Evolutionary conservation across 2,888 invertebrate species (phyloP).

Genomic region (Tholera decimalis): DNA sequence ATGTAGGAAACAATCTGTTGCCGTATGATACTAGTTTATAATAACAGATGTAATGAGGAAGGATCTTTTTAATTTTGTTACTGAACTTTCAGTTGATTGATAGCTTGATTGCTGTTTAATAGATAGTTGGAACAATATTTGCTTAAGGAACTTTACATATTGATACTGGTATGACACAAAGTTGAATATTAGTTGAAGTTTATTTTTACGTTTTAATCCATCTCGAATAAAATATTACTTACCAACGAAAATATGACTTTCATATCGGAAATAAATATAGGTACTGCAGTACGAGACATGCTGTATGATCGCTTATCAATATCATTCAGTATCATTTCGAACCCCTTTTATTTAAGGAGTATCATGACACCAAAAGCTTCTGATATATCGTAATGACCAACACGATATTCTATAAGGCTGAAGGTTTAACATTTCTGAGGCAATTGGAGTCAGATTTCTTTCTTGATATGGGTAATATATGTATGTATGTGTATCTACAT

Average conservation of each 20-base stretch:
- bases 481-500: constrained; percentile 15
- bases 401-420: constrained; percentile 47
- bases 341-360: constrained; percentile 9
- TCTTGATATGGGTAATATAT: constrained; percentile 44
- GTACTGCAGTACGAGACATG: neutral
- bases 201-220: too few species aligned
- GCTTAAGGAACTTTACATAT: neutral
- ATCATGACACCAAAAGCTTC: constrained; percentile 35
- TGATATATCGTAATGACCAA: constrained; percentile 48
- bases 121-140: neutral
- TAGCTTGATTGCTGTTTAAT: constrained; percentile 7
- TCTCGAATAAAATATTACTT: neutral
- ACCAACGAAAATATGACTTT: neutral
- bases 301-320: constrained; percentile 20
- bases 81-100: constrained; percentile 35
- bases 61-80: constrained; percentile 36
- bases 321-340: constrained; percentile 20
- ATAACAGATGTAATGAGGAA: constrained; percentile 68
- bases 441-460: constrained; percentile 53
- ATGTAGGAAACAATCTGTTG: constrained; percentile 75
- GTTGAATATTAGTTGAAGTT: too few species aligned
- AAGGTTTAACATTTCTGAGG: constrained; percentile 43
- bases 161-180: too few species aligned
- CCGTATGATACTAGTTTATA: constrained; percentile 52
- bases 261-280: neutral